Evolutionary conservation across 1,140 invertebrate species (phyloP), one percentile per base, ranked within the genome.

Genomic region (Aphidius ervi): DNA sequence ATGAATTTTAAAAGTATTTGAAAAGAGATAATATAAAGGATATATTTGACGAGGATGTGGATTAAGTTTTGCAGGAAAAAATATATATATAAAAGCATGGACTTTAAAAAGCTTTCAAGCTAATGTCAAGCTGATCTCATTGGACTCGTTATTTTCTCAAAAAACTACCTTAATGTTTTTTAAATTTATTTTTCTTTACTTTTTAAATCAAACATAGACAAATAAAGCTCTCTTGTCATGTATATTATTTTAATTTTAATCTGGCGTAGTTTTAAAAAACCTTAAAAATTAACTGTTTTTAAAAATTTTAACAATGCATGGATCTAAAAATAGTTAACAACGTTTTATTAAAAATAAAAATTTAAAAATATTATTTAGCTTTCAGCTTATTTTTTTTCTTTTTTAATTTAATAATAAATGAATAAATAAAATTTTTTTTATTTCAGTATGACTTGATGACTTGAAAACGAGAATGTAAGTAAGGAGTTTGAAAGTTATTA

Each of bases 391-490:
- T 16, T 16, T 0, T 16, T 0, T 16, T 16, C 1, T 16, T 16
- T 16, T 16, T 16, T 0, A 16, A 16, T 16, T 16, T 16, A 16
- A 16, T 16, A 16, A 16, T 16, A 16, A 16, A 16, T 16, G 1
- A 16, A 16, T 16, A 16, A 16, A 16, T 16, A 1, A 16, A 16
- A 16, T 31, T n/a, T 59, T 59, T 63, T 58, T 47, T 9, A 0
- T 73, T 65, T 6, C 63, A 75, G 72, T 63, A 74, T 75, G 72
- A 62, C 57, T 46, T 73, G 69, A 63, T 73, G 69, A 74, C 65
- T 70, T 63, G 50, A 47, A 66, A 48, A 47, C 59, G 65, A 57
- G 71, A 55, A 50, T 31, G 62, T 56, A 65, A 66, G 61, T 67
- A 61, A 39, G 47, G 52, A 45, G 56, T 31, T 48, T 10, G 40